Base-by-base conservation (phyloP, 92 coral and sea anemone species). In the Micromussa lordhowensis region DNA sequence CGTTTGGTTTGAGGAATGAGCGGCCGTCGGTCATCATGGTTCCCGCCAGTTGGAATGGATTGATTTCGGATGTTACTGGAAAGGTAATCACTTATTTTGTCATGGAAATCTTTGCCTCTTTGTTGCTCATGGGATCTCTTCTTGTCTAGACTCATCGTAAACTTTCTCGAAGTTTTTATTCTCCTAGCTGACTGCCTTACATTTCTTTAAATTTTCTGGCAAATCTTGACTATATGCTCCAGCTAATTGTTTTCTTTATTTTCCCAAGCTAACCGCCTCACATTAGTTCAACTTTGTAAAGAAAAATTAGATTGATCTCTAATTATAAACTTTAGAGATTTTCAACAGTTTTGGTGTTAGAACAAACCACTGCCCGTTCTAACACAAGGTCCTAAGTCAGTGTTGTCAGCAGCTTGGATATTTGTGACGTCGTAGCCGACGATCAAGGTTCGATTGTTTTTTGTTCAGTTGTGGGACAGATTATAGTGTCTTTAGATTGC, bases 11-110 rank as follows among this genome's bases (percentile, higher is more conserved):
- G 61, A 32, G 78, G 68, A 77, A 55, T 32, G 82, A 86, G 40
- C 83, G 89, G 49, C 83, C 89, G 44, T 86, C 89, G 13, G 89
- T 86, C 7, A 86, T 86, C 22, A 86, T 86, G 89, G 89, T 86
- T 76, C 89, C 89, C 19, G 29, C 77, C 61, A 77, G 53, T 7
- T 32, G 61, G 66, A 30, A 63, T 49, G 83, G 53, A 13, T 54
- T n/a, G 13, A 32, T 74, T 55, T 36, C 8, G 14, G 71, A 57
- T 66, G 15, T 36, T 7, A 28, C 54, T 6, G 66, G 53, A 63
- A 61, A 86, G 89, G 89, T 86, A 78, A 64, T 18, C 55, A 21
- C 26, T 13, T 26, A 2, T 24, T 63, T 24, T 22, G 24, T 63
- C 8, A 14, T 14, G 9, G 0, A 10, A 13, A 28, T 9, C 26